phyloP scores from a whole-genome alignment of 2,888 invertebrate species.

The Cinara cedri region DNA sequence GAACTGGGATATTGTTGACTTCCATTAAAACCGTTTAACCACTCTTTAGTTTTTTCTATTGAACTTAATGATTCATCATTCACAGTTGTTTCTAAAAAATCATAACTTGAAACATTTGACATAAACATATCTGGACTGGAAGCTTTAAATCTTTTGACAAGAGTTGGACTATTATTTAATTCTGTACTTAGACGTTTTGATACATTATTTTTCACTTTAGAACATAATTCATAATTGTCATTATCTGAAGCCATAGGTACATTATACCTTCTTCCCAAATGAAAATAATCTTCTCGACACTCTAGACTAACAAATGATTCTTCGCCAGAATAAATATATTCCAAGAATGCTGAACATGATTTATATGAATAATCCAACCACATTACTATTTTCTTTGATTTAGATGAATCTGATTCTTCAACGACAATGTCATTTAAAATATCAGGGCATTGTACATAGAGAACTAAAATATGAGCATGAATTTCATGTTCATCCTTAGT shows the following conservation, averaged over 20 bases:
- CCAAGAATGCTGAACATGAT: slow-evolving; percentile 55
- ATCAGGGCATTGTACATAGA: slow-evolving; percentile 63
- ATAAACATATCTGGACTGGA: slow-evolving; percentile 48
- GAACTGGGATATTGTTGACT: slow-evolving; percentile 1
- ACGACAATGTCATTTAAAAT: slow-evolving; percentile 62
- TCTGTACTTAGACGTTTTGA: slow-evolving; percentile 33
- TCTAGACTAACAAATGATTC: background rate
- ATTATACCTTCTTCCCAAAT: slow-evolving; percentile 42
- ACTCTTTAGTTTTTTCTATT: slow-evolving; percentile 22
- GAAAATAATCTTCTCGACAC: slow-evolving; percentile 28
- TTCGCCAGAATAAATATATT: slow-evolving; percentile 55
- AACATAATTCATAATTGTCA: slow-evolving; percentile 24
- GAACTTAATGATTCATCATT: slow-evolving; percentile 31
- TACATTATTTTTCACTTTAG: background rate
- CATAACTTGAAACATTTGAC: background rate
- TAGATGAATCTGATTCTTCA: slow-evolving; percentile 46
- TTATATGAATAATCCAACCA: slow-evolving; percentile 58
- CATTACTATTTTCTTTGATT: slow-evolving; percentile 58
- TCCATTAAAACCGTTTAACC: slow-evolving; percentile 18
- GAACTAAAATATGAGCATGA: slow-evolving; percentile 64
- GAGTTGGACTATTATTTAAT: background rate
- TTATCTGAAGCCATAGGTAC: background rate
- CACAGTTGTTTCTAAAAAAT: slow-evolving; percentile 45
- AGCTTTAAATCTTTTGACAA: slow-evolving; percentile 45
- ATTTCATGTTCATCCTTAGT: slow-evolving; percentile 63